These are phyloP conservation scores for Pavo muticus DNA, from an alignment of 2,113 vertebrate genomes.

Conservation along the genomic window DNA sequence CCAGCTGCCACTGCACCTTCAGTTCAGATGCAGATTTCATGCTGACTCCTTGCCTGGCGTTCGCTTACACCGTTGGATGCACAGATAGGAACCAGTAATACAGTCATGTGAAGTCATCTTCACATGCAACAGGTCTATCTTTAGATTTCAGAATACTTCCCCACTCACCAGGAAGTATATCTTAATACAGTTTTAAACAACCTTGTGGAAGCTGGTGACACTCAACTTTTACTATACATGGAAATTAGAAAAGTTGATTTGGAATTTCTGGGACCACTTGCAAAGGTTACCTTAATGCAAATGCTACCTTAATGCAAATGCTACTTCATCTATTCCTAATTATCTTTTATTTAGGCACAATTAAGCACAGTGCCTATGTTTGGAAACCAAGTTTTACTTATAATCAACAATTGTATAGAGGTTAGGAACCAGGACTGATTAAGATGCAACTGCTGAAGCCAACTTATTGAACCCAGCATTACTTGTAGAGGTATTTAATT, in stretches of 20 bases:
- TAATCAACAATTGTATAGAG: background rate
- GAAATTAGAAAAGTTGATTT: background rate
- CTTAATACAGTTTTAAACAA: background rate
- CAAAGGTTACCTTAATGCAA: background rate
- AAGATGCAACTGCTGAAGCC: background rate
- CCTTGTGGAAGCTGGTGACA: background rate
- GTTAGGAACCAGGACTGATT: background rate
- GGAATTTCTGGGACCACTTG: background rate
- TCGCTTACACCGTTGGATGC: background rate
- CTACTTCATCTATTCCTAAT: background rate
- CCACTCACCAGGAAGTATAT: background rate
- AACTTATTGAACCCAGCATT: background rate
- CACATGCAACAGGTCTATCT: background rate
- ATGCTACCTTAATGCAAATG: background rate
- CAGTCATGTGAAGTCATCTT: no score
- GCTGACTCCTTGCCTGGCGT: background rate
- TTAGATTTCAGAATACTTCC: background rate
- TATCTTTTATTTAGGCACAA: background rate
- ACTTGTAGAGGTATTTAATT: background rate
- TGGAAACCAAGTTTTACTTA: background rate
- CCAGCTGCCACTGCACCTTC: background rate
- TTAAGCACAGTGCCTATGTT: background rate
- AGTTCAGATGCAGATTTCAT: background rate
- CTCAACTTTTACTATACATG: background rate
- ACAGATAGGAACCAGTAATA: background rate